Evolutionary conservation across 2,888 invertebrate species (phyloP), one percentile per base, ranked within the genome.

Genomic region (Erpobdella octoculata): DNA sequence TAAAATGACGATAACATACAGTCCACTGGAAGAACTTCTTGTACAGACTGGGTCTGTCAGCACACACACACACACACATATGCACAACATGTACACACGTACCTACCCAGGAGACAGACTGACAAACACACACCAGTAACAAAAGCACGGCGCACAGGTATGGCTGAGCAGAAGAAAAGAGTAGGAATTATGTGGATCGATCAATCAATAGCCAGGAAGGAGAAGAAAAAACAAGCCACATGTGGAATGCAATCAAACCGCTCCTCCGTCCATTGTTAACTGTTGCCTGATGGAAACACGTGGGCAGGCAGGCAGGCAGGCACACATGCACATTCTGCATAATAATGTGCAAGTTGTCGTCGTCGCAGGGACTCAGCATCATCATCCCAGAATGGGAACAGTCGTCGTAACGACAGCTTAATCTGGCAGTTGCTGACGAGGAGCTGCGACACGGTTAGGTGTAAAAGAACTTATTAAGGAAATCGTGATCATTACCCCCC

Each of bases 171-270:
- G 53, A 53, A 53, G 53, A 53, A 53, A 53, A 53, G 31, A 62
- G 62, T 62, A 62, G 62, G 62, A 62, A 62, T 62, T 62, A 62
- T 62, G 28, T 9, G 62, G 62, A 62, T 62, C 62, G 62, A 62
- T 62, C 62, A 62, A 62, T 62, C 62, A 62, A 62, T 62, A 62
- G 35, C 31, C 62, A 62, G 62, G 62, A 62, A 62, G 15, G 18
- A 35, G 35, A 35, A 35, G 18, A 62, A 35, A 62, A 62, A 62
- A 62, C 62, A 31, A 62, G 62, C 62, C 62, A 62, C 62, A 62
- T 62, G 62, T 62, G 31, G 62, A 62, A 62, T 35, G 62, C 62
- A 33, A 53, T 53, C 53, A 53, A 53, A 53, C 53, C 53, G 53
- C 21, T 9, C n/a, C 9, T 53, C 12, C 53, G 15, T 18, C 53